phyloP scores from a whole-genome alignment of 2,888 invertebrate genomes.

The Pelosia muscerda region DNA sequence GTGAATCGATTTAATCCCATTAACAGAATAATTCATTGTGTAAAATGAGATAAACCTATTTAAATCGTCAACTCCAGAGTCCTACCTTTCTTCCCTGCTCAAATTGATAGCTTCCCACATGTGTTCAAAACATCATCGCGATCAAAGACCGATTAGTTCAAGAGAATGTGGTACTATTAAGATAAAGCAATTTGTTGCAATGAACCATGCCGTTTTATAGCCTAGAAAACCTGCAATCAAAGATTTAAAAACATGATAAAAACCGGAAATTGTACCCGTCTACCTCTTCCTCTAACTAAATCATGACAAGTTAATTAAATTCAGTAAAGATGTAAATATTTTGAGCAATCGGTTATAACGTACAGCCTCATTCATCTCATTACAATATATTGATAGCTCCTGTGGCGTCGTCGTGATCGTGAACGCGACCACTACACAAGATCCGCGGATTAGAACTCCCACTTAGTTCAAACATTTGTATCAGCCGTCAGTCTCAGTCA shows the following conservation, averaged over 20 bases:
- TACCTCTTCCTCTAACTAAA: background rate
- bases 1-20: no score
- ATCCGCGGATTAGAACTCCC: no score
- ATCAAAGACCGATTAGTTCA: background rate
- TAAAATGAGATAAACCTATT: no score
- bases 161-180: background rate
- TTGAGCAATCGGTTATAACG: background rate
- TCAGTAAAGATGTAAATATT: slow-evolving; percentile 1
- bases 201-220: background rate
- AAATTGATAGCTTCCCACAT: no score
- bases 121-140: background rate
- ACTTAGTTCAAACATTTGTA: no score
- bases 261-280: background rate
- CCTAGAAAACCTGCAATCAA: background rate
- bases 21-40: no score
- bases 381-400: no score
- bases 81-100: no score
- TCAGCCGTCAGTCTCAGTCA: no score
- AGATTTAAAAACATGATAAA: background rate
- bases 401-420: no score
- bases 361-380: background rate
- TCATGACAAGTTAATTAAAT: background rate
- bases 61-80: no score
- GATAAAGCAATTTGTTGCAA: background rate
- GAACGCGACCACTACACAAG: no score